A percentile compares a stretch with the other conserved stretches of the same genome.
Conservation (phyloP, 2,888 invertebrate species). For the Peribatodes rhomboidaria region DNA sequence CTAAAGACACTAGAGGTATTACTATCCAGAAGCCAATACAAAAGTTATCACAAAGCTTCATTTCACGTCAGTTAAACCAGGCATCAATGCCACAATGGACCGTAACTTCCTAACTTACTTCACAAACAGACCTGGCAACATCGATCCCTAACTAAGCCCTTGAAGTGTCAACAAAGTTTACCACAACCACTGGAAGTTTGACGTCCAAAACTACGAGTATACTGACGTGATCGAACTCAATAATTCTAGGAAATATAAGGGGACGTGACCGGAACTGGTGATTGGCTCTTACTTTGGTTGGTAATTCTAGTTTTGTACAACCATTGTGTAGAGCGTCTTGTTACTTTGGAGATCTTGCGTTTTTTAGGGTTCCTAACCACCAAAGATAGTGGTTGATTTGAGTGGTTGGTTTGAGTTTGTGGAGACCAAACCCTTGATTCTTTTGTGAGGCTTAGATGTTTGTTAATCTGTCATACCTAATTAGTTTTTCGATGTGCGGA, state of each 20-base stretch:
- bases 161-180: constrained; percentile 31
- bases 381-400: too few species aligned
- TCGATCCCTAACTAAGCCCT: constrained; percentile 33
- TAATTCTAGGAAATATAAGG: constrained; percentile 35
- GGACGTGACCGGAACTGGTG: constrained; percentile 29
- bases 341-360: neutral
- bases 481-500: too few species aligned
- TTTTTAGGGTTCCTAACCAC: too few species aligned
- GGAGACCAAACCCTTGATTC: too few species aligned
- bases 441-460: too few species aligned
- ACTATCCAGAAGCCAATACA: neutral
- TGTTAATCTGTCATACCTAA: too few species aligned
- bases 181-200: constrained; percentile 32
- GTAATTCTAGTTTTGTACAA: constrained; percentile 10
- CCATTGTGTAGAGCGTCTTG: too few species aligned
- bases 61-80: constrained; percentile 16
- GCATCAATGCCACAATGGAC: constrained; percentile 22
- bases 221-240: constrained; percentile 35
- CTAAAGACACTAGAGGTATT: neutral
- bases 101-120: constrained; percentile 22
- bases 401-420: too few species aligned
- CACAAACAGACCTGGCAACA: constrained; percentile 22
- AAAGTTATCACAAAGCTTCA: constrained; percentile 11
- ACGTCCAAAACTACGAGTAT: constrained; percentile 21
- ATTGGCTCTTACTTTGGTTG: constrained; percentile 18